Evolutionary conservation across 2,888 invertebrate species (phyloP), one percentile per base, ranked within the genome.

Genomic region (Cantharis rustica): DNA sequence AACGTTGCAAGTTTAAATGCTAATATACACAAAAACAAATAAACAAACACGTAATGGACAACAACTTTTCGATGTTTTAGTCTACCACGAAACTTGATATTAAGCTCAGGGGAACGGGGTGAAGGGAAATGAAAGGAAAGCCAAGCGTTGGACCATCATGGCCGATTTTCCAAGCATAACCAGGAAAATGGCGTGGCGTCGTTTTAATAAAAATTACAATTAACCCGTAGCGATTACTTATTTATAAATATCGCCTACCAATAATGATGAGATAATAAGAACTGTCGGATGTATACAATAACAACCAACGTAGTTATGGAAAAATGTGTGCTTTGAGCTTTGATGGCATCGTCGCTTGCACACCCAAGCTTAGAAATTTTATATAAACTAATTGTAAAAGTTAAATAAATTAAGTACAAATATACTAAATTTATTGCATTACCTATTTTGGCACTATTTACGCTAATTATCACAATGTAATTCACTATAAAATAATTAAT

Each of bases 381-480:
- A 4, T 17, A 68, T 15, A 11, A 62, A 69, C 26, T 27, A 16
- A 69, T 17, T 7, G 15, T 47, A 16, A 15, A 27, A n/a, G 3
- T 47, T 13, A 47, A 47, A 47, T n/a, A 47, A n/a, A 47, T n/a
- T 47, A n/a, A 1, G n/a, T 47, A n/a, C 7, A 47, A 47, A 47
- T 47, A n/a, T 47, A 47, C n/a, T n/a, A 47, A 47, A 66, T 9
- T 4, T 20, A 64, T 47, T 80, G 83, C 84, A 80, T 87, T 88
- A 88, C 88, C 88, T 88, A 86, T 87, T 88, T 88, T 88, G 88
- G 88, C 88, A 88, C 88, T 83, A 87, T 87, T 87, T 86, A 83
- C 85, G 86, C 86, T 86, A 86, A 86, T 86, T 88, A 88, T 88
- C 88, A 88, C 88, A 88, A 88, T 86, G 81, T 85, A 85, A 83